Conservation (phyloP, 2,888 invertebrate species). For the Hydroisotoma schaefferi region DNA sequence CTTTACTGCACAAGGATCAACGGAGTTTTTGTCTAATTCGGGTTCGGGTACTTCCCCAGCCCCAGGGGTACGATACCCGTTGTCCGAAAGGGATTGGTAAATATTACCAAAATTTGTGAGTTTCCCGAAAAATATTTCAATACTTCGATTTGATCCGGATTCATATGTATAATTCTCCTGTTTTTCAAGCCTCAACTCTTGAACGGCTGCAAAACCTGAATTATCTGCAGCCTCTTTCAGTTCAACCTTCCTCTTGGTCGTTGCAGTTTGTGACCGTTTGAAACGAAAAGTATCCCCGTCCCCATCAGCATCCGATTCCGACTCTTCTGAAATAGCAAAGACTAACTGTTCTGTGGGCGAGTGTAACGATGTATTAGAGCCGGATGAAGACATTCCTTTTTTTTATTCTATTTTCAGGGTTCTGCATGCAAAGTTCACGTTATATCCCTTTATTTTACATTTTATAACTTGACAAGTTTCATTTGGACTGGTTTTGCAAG, state of each 20-base stretch:
- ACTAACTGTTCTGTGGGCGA: too few species aligned
- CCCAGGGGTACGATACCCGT: background rate
- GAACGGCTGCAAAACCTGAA: background rate
- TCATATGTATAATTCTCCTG: too few species aligned
- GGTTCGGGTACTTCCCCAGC: background rate
- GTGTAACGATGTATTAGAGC: too few species aligned
- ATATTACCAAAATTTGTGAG: conserved; percentile 39
- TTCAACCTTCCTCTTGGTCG: background rate
- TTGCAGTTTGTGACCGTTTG: background rate
- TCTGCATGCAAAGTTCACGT: too few species aligned
- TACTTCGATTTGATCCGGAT: conserved; percentile 26
- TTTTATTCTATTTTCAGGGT: too few species aligned
- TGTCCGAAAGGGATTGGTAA: conserved; percentile 35
- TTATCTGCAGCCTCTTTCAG: background rate
- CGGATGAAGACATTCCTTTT: too few species aligned
- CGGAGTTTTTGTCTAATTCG: conserved; percentile 9
- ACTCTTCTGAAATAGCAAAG: too few species aligned
- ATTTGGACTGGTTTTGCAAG: too few species aligned
- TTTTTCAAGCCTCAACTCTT: too few species aligned
- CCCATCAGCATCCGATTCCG: background rate
- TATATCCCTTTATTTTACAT: too few species aligned
- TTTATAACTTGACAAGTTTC: too few species aligned
- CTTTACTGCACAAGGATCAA: conserved; percentile 39
- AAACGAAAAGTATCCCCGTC: background rate
- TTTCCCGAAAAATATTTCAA: conserved; percentile 46